Evolutionary conservation across 2,797 vertebrate genomes (phyloP).

Genomic region (Melanotaenia parkinsoni): DNA sequence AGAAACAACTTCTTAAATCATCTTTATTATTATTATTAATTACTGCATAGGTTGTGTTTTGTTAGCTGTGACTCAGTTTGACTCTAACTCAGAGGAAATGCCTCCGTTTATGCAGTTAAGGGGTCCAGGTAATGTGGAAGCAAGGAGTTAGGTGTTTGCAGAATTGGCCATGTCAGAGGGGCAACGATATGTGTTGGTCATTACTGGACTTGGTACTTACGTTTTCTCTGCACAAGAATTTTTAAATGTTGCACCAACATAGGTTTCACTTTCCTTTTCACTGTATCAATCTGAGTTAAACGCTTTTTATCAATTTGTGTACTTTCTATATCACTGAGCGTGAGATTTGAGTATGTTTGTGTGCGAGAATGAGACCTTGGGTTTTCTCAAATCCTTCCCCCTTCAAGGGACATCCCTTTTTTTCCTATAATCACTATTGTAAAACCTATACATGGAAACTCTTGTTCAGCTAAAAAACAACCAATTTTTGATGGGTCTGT

Average conservation of each 20-base stretch:
- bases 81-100: neutral
- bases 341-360: conserved; percentile 40
- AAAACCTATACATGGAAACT: conserved; percentile 81
- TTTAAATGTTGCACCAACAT: neutral
- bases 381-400: conserved; percentile 88
- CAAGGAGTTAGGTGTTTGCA: neutral
- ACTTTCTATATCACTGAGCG: conserved; percentile 15
- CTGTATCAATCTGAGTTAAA: neutral
- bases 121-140: neutral
- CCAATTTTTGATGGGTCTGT: conserved; percentile 82
- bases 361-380: conserved; percentile 50
- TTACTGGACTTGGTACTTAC: neutral
- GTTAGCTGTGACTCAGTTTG: neutral
- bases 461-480: conserved; percentile 86
- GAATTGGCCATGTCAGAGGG: neutral
- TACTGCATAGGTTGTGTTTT: conserved; percentile 13
- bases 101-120: conserved; percentile 6
- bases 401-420: conserved; percentile 83
- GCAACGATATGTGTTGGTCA: neutral
- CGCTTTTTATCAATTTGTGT: neutral
- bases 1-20: neutral
- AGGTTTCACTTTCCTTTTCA: conserved; percentile 12
- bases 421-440: conserved; percentile 7
- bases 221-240: neutral
- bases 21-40: conserved; percentile 11